phyloP scores from a whole-genome alignment of 2,113 vertebrate species.

The Helogale parvula region DNA sequence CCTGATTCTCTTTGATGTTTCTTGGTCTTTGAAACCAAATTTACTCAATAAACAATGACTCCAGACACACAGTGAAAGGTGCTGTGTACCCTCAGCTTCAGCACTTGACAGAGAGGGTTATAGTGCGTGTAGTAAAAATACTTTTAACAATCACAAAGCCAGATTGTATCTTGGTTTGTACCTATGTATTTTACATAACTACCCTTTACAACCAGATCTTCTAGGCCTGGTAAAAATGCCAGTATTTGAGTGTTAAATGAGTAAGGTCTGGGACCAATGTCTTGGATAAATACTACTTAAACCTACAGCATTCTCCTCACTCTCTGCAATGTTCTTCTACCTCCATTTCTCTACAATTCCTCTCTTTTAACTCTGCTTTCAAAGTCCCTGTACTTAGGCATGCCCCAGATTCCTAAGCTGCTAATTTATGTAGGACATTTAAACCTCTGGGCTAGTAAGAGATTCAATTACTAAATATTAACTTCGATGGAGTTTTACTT shows the following conservation, averaged over 20 bases:
- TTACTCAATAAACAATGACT: background rate
- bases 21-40: background rate
- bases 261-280: background rate
- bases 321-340: background rate
- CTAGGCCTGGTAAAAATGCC: background rate
- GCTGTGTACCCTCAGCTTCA: background rate
- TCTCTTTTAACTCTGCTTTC: background rate
- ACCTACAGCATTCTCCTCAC: background rate
- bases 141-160: background rate
- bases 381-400: background rate
- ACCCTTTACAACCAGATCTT: background rate
- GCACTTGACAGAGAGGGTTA: background rate
- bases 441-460: background rate
- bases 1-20: background rate
- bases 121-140: background rate
- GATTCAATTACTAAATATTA: background rate
- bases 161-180: background rate
- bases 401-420: background rate
- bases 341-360: background rate
- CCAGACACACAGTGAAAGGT: background rate
- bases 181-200: background rate
- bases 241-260: background rate
- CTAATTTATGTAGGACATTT: background rate
- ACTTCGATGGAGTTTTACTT: background rate
- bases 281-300: background rate